Evolutionary conservation across 2,797 vertebrate genomes (phyloP).

Genomic region (Neosilurus mollespiculum): DNA sequence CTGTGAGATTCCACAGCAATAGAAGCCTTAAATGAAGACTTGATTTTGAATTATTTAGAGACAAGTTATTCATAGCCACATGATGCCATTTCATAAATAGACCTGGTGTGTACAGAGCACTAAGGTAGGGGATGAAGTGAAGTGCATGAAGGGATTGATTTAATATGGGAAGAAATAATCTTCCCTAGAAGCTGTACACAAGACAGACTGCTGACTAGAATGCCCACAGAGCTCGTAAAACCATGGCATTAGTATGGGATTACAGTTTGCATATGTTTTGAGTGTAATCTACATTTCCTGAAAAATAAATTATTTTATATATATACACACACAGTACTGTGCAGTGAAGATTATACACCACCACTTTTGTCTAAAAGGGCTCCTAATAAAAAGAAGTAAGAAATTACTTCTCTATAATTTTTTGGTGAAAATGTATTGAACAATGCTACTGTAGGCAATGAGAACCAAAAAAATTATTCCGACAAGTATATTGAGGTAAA

Average conservation of each 20-base stretch:
- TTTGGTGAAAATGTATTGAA: no score
- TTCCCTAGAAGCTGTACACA: slow-evolving; percentile 10
- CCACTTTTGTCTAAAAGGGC: no score
- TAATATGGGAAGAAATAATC: slow-evolving; percentile 37
- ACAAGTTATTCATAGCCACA: slow-evolving; percentile 35
- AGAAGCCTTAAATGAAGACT: slow-evolving; percentile 26
- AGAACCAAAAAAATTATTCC: no score
- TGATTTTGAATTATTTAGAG: slow-evolving; percentile 41
- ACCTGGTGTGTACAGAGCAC: slow-evolving; percentile 14
- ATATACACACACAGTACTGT: no score
- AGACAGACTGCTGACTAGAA: slow-evolving; percentile 24
- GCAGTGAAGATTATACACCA: no score
- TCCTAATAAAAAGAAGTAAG: no score
- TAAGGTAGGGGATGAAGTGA: background rate
- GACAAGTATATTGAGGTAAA: no score
- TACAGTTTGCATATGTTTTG: background rate
- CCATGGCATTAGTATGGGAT: background rate
- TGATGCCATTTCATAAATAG: slow-evolving; percentile 41
- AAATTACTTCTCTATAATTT: no score
- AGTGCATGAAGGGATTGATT: slow-evolving; percentile 37
- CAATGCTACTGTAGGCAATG: no score
- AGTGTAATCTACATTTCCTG: background rate
- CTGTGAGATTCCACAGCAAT: slow-evolving; percentile 9
- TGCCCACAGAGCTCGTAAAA: slow-evolving; percentile 7
- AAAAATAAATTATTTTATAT: no score